A percentile compares a stretch with the other conserved stretches of the same genome.
Evolutionary conservation across 2,797 vertebrate species (phyloP).

Genomic region (Pangasius sanitwongsei): DNA sequence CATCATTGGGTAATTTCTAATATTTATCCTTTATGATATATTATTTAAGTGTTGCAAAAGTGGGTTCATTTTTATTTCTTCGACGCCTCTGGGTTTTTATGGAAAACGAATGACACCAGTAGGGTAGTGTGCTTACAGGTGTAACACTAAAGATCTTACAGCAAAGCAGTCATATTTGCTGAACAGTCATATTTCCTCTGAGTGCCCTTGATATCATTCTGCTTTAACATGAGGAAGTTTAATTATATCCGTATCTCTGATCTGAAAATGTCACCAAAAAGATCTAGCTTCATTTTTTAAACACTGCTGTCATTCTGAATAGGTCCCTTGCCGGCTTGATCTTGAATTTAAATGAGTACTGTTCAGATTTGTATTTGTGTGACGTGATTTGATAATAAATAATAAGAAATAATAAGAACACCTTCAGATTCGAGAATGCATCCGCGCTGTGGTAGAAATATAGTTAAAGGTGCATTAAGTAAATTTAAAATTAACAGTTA

Average conservation of each 20-base stretch:
- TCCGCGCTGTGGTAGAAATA: background rate
- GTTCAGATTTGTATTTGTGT: background rate
- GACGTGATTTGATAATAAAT: background rate
- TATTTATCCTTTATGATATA: background rate
- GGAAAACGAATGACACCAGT: background rate
- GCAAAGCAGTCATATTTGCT: background rate
- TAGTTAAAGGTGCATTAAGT: background rate
- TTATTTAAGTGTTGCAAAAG: background rate
- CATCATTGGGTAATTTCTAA: background rate
- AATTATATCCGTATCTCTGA: background rate
- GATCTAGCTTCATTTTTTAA: background rate
- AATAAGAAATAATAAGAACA: background rate
- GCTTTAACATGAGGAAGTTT: background rate
- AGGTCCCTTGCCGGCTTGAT: background rate
- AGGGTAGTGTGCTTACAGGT: background rate
- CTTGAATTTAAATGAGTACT: background rate
- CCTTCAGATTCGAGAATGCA: background rate
- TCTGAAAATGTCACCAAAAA: background rate
- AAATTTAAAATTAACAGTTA: background rate
- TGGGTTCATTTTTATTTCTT: background rate
- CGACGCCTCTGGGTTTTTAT: background rate
- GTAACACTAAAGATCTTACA: background rate
- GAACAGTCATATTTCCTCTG: background rate
- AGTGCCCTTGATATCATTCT: background rate
- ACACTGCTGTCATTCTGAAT: background rate